Evolutionary conservation across 2,888 invertebrate species (phyloP), one percentile per base, ranked within the genome.

Genomic region (Noctuana brunneofusca): DNA sequence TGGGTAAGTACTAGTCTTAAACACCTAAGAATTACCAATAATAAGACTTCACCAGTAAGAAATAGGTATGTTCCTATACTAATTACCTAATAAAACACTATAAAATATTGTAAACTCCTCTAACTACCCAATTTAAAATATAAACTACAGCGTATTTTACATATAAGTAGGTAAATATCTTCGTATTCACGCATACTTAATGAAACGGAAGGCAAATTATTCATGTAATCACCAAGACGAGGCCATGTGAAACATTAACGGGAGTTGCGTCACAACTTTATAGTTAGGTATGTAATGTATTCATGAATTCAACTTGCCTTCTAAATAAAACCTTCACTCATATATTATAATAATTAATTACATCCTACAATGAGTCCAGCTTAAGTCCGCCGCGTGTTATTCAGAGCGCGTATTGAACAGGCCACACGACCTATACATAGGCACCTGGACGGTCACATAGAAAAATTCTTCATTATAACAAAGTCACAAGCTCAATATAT

Each of bases 361-460:
- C 74, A 74, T 75, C 75, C 12, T 74, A 80, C 80, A 80, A 73
- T n/a, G 74, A 74, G 71, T 81, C 80, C 79, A 82, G 79, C 68
- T 78, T 86, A 82, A 83, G 75, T 57, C 81, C 82, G 83, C 82
- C 79, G 80, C 73, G 68, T 75, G 73, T 73, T 81, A 81, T 83
- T 83, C 83, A 76, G 75, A 74, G 71, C 76, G 75, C 73, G 81
- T 84, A 86, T 86, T 74, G 85, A 84, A 82, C 86, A 75, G 71
- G 72, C 74, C 76, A 69, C 78, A 68, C 83, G 80, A 89, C 87
- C 87, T 89, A 89, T 90, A 91, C 90, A 90, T 90, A 90, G 89
- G 86, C 89, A 90, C 84, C 89, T 89, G 89, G 89, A 86, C 84
- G 85, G 87, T 88, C 89, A 89, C 90, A 90, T 90, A 90, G 89